A percentile compares a stretch with the other conserved stretches of the same genome.
These are phyloP conservation scores for Myotis planiceps DNA, from an alignment of 2,797 vertebrate genomes.

Conservation along the genomic window DNA sequence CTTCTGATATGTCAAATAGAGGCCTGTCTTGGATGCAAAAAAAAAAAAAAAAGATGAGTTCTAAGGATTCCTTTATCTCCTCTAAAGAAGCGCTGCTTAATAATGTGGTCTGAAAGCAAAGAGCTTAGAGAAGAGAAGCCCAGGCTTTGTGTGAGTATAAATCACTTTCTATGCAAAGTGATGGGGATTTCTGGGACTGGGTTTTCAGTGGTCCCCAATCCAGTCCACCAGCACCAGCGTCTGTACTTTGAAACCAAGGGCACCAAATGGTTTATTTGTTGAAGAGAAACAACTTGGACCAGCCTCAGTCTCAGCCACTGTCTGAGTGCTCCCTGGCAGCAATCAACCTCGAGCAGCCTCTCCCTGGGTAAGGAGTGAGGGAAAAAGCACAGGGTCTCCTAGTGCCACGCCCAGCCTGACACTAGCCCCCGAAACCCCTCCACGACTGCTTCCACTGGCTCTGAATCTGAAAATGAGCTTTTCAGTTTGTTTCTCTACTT, in stretches of 20 bases:
- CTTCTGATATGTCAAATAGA: conserved; percentile 8
- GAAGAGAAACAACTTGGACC: neutral
- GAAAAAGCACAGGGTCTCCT: neutral
- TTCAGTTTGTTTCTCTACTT: neutral
- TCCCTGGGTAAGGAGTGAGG: neutral
- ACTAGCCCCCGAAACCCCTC: neutral
- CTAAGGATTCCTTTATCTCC: neutral
- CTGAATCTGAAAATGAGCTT: neutral
- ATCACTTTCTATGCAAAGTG: neutral
- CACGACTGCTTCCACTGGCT: neutral
- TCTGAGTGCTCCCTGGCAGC: neutral
- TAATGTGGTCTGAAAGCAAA: neutral
- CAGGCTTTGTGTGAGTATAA: neutral
- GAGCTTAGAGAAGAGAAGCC: neutral
- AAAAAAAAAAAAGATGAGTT: neutral
- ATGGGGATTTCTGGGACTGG: neutral
- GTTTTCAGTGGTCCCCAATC: neutral
- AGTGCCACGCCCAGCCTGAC: accelerated
- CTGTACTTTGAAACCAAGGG: neutral
- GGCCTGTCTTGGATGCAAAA: neutral
- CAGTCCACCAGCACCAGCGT: neutral
- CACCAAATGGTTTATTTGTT: neutral
- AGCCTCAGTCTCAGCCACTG: neutral
- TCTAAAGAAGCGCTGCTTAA: neutral
- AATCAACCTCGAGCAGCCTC: neutral